Evolutionary conservation across 2,888 invertebrate species (phyloP).

Genomic region (Lycocerus yunnanus): DNA sequence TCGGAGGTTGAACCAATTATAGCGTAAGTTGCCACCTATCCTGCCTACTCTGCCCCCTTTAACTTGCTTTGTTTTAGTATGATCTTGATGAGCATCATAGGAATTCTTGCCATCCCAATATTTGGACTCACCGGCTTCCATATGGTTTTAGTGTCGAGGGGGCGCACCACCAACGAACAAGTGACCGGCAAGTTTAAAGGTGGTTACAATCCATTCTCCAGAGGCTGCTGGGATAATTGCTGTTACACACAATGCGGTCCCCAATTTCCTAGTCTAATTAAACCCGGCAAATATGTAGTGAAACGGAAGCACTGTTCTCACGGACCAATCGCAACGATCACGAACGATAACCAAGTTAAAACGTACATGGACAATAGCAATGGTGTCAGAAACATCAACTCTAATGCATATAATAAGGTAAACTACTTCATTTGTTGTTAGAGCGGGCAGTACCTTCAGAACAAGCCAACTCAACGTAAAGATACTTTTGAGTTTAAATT

Average conservation of each 20-base stretch:
- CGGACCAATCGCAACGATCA: conserved; percentile 57
- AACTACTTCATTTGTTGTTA: conserved; percentile 49
- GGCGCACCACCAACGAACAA: conserved; percentile 99
- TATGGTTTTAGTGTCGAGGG: conserved; percentile 93
- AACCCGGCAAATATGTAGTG: conserved; percentile 69
- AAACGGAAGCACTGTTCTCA: conserved; percentile 62
- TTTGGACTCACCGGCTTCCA: conserved; percentile 98
- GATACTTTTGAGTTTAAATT: no score
- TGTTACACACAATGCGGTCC: conserved; percentile 95
- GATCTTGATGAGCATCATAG: conserved; percentile 90
- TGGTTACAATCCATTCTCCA: conserved; percentile 97
- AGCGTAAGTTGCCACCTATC: conserved; percentile 63
- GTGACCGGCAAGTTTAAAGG: conserved; percentile 99
- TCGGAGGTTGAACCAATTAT: conserved; percentile 81
- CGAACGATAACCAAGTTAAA: conserved; percentile 87
- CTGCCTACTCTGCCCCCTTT: not conserved
- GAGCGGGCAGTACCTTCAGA: no score
- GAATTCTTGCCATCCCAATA: conserved; percentile 92
- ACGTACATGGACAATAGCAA: conserved; percentile 94
- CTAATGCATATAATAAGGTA: conserved; percentile 93
- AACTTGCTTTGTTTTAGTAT: conserved; percentile 62
- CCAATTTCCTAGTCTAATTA: conserved; percentile 84
- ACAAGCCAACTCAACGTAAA: no score
- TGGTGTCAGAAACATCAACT: conserved; percentile 76
- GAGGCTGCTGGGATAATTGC: conserved; percentile 94